Evolutionary conservation across 92 coral and sea anemone species (phyloP).

Genomic region (Isaurus tuberculatus): DNA sequence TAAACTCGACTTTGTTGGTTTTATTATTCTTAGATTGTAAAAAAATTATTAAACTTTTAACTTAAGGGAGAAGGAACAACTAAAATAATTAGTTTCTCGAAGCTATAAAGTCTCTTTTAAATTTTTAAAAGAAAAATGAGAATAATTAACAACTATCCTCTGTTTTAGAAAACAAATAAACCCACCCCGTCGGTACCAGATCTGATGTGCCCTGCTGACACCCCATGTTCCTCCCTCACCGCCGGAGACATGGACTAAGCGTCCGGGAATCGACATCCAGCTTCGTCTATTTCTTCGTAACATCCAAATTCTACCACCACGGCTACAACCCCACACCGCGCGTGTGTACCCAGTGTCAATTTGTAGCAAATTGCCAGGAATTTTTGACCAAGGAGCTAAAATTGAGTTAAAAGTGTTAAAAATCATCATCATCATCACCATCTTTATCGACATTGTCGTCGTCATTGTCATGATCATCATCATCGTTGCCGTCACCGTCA

Average conservation of each 20-base stretch:
- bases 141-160: no score
- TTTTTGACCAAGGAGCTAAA: slow-evolving; percentile 32
- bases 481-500: no score
- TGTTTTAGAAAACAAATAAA: background rate
- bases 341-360: slow-evolving; percentile 49
- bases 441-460: no score
- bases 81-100: background rate
- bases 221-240: slow-evolving; percentile 64
- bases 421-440: no score
- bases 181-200: slow-evolving; percentile 46
- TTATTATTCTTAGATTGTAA: no score
- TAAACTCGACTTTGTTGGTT: no score
- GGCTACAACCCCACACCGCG: slow-evolving; percentile 36
- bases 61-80: no score
- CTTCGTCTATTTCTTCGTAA: slow-evolving; percentile 17
- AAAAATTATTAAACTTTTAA: no score
- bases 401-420: background rate
- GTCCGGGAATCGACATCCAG: slow-evolving; percentile 42
- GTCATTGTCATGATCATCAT: no score
- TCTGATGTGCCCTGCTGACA: slow-evolving; percentile 36
- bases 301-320: slow-evolving; percentile 19
- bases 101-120: background rate
- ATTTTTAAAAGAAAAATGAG: background rate
- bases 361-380: slow-evolving; percentile 32
- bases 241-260: slow-evolving; percentile 42